phyloP scores from a whole-genome alignment of 2,797 vertebrate species.

The Sebastes kiyomatsui region DNA sequence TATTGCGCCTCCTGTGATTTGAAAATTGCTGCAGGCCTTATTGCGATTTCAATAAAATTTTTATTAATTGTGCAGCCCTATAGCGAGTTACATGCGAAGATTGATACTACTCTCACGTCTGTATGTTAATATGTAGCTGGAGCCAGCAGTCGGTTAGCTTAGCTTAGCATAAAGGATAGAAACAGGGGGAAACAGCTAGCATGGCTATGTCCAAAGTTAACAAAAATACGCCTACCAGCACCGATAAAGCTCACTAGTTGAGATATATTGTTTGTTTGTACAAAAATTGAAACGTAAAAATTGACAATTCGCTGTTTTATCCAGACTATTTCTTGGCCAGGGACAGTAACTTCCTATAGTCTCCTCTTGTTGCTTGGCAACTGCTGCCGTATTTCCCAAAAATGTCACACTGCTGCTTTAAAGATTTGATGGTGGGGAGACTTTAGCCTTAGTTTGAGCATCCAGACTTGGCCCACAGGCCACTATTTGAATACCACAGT shows the following conservation, averaged over 20 bases:
- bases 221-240: not conserved
- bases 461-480: not conserved
- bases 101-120: not conserved
- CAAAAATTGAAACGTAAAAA: not conserved
- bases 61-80: not conserved
- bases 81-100: not conserved
- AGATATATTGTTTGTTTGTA: not conserved
- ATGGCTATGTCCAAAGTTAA: no score
- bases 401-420: not conserved
- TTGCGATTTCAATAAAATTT: not conserved
- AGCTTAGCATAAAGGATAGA: not conserved
- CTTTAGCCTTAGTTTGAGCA: not conserved
- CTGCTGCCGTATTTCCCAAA: not conserved
- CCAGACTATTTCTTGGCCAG: not conserved
- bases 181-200: not conserved
- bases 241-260: not conserved
- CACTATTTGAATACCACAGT: not conserved
- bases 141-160: not conserved
- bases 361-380: not conserved
- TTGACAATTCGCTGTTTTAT: not conserved
- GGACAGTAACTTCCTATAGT: not conserved
- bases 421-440: not conserved
- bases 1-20: not conserved
- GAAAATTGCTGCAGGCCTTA: accelerated
- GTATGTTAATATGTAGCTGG: not conserved